These are phyloP conservation scores for Lasioglossum calceatum DNA, from an alignment of 2,888 invertebrate genomes.

Conservation along the genomic window DNA sequence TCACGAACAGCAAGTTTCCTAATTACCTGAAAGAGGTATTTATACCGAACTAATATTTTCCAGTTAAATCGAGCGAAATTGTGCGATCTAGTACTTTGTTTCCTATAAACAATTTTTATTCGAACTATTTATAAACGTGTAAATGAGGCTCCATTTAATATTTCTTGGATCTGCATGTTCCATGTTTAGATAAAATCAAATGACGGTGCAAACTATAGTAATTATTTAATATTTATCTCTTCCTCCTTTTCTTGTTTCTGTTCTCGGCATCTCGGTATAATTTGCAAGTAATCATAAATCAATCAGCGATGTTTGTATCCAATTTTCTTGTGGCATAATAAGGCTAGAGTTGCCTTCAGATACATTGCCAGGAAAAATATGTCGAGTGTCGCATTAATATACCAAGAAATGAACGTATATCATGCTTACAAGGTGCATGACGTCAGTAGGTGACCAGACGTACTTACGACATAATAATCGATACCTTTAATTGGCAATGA, in stretches of 20 bases:
- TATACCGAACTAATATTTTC: no score
- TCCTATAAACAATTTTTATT: background rate
- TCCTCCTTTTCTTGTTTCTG: background rate
- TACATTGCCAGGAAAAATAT: constrained; percentile 38
- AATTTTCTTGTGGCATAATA: constrained; percentile 21
- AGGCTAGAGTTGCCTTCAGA: background rate
- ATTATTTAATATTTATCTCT: constrained; percentile 9
- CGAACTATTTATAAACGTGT: background rate
- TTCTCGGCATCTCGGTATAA: background rate
- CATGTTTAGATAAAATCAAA: background rate
- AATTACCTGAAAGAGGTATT: background rate
- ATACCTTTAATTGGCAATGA: background rate
- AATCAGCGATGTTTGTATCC: constrained; percentile 11
- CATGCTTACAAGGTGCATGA: background rate
- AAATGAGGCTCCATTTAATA: background rate
- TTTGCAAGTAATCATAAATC: constrained; percentile 12
- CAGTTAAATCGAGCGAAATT: no score
- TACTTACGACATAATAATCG: background rate
- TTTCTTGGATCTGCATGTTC: background rate
- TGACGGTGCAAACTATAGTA: background rate
- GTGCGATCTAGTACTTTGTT: background rate
- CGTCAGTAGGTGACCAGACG: background rate
- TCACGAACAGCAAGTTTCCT: no score
- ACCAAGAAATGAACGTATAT: constrained; percentile 14
- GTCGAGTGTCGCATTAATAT: constrained; percentile 50